phyloP scores from a whole-genome alignment of 1,140 invertebrate genomes.

The Lamellibrachia luymesi region DNA sequence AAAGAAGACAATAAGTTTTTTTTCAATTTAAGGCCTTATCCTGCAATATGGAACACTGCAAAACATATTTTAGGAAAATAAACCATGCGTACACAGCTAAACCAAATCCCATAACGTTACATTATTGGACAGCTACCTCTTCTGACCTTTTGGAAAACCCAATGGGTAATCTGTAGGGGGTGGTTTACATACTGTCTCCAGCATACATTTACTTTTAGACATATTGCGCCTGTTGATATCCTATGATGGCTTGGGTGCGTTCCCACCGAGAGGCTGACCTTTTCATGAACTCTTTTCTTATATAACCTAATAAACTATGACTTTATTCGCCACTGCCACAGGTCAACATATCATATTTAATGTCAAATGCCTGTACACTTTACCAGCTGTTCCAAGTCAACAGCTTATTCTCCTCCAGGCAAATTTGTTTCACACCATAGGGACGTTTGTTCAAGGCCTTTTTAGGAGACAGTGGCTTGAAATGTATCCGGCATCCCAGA shows the following conservation, averaged over 20 bases:
- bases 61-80: too few species aligned
- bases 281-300: background rate
- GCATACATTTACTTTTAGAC: too few species aligned
- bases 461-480: background rate
- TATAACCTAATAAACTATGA: background rate
- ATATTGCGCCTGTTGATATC: background rate
- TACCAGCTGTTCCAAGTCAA: background rate
- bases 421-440: background rate
- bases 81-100: too few species aligned
- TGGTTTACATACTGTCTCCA: too few species aligned
- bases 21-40: too few species aligned
- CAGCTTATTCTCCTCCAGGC: background rate
- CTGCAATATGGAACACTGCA: too few species aligned
- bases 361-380: background rate
- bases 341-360: background rate
- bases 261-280: background rate
- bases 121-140: too few species aligned
- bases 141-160: too few species aligned
- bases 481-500: background rate
- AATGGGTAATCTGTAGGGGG: too few species aligned
- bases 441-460: background rate
- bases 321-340: background rate
- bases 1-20: too few species aligned
- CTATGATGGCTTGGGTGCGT: background rate
- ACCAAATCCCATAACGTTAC: too few species aligned